A percentile compares a stretch with the other conserved stretches of the same genome.
Conservation (phyloP, 2,888 invertebrate genomes). For the Taphrorychus bicolor region DNA sequence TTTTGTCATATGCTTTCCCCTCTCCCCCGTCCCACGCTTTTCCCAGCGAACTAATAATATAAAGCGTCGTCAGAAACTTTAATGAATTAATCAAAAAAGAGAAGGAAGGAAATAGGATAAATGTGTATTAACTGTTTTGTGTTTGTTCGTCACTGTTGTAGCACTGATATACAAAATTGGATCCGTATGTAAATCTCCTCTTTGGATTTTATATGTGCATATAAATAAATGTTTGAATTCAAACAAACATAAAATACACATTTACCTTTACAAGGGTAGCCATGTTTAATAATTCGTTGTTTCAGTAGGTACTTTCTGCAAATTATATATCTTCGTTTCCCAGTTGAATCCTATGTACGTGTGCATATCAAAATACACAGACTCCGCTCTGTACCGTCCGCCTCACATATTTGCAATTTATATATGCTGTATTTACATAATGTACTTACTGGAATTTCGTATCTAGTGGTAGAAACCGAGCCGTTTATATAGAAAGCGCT, state of each 20-base stretch:
- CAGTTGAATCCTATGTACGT: conserved; percentile 4
- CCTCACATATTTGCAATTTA: conserved; percentile 26
- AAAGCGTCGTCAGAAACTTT: background rate
- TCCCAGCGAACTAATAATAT: background rate
- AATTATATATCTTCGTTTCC: conserved; percentile 1
- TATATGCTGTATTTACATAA: conserved; percentile 27
- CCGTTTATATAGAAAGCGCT: conserved; percentile 1
- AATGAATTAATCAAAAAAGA: background rate
- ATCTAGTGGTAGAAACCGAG: conserved; percentile 7
- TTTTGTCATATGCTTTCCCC: background rate
- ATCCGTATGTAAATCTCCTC: too few species aligned
- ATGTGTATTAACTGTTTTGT: background rate
- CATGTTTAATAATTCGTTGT: background rate
- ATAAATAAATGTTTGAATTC: background rate
- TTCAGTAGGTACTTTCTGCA: conserved; percentile 2
- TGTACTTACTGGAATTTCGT: conserved; percentile 5
- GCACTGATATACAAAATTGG: too few species aligned
- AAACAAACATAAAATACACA: background rate
- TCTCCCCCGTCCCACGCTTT: background rate
- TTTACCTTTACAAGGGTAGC: background rate
- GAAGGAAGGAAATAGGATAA: background rate
- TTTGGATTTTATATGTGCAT: too few species aligned
- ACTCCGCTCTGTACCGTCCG: background rate
- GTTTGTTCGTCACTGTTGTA: too few species aligned
- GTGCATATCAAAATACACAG: conserved; percentile 28